These are phyloP conservation scores for Drosophila willistoni DNA, from an alignment of 1,140 invertebrate species.

Conservation along the genomic window DNA sequence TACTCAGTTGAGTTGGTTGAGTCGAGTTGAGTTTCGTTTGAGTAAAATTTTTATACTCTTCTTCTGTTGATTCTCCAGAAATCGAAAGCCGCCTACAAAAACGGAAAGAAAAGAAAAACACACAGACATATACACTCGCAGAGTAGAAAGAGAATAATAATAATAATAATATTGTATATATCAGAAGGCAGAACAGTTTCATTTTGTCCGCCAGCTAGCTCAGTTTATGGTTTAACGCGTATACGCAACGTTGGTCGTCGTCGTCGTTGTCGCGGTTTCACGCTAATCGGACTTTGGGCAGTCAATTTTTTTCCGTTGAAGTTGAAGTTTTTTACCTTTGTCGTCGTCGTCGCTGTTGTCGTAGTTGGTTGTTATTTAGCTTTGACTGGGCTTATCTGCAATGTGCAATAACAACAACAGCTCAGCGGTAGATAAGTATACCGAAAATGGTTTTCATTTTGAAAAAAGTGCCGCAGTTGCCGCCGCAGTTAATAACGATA, in stretches of 20 bases:
- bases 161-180: not conserved
- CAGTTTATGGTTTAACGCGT: constrained; percentile 68
- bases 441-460: constrained; percentile 59
- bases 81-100: constrained; percentile 49
- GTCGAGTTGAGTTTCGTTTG: constrained; percentile 32
- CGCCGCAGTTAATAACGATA: constrained; percentile 31
- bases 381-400: constrained; percentile 38
- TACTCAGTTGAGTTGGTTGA: constrained; percentile 38
- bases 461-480: constrained; percentile 29
- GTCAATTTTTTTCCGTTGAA: not conserved
- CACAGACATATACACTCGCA: not conserved
- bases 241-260: constrained; percentile 32
- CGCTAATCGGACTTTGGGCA: constrained; percentile 7
- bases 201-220: constrained; percentile 33
- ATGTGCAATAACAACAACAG: constrained; percentile 73
- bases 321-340: constrained; percentile 17
- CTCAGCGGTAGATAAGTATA: constrained; percentile 50
- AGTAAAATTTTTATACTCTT: constrained; percentile 21
- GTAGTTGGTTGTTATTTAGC: constrained; percentile 4
- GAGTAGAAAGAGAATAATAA: not conserved
- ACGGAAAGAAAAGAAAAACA: constrained; percentile 5
- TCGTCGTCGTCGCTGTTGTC: not conserved
- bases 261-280: constrained; percentile 1
- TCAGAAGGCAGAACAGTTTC: constrained; percentile 34
- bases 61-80: constrained; percentile 55